Percentiles rank a stretch among this genome's conserved stretches.
phyloP scores from a whole-genome alignment of 2,888 invertebrate genomes.

The Rotaria sp. region DNA sequence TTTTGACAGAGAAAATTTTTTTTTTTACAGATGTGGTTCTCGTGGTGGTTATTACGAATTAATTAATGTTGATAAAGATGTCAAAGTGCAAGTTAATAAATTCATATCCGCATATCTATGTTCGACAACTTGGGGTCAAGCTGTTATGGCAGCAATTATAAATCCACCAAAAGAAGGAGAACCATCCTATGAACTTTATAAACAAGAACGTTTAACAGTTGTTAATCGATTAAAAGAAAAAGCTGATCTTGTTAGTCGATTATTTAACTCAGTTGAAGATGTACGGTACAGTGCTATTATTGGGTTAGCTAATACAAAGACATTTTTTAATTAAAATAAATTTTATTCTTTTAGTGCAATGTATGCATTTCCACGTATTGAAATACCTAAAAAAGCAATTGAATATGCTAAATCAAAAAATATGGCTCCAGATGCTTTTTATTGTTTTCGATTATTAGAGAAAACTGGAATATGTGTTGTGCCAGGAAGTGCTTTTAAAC shows the following conservation, averaged over 20 bases:
- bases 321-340: background rate
- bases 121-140: slow-evolving; percentile 79
- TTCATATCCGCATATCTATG: slow-evolving; percentile 87
- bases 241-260: slow-evolving; percentile 74
- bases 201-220: slow-evolving; percentile 66
- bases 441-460: slow-evolving; percentile 83
- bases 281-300: slow-evolving; percentile 73
- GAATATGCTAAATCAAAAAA: slow-evolving; percentile 67
- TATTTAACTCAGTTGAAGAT: slow-evolving; percentile 82
- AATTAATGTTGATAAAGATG: slow-evolving; percentile 73
- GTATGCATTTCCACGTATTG: slow-evolving; percentile 89
- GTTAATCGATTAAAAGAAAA: slow-evolving; percentile 69
- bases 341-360: slow-evolving; percentile 67
- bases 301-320: slow-evolving; percentile 52
- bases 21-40: slow-evolving; percentile 76
- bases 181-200: slow-evolving; percentile 72
- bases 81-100: slow-evolving; percentile 76
- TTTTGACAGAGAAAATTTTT: slow-evolving; percentile 16
- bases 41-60: slow-evolving; percentile 91
- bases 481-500: slow-evolving; percentile 86
- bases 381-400: slow-evolving; percentile 73
- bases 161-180: slow-evolving; percentile 78
- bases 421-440: slow-evolving; percentile 77
- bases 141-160: slow-evolving; percentile 79
- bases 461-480: slow-evolving; percentile 80